A percentile compares a stretch with the other conserved stretches of the same genome.
phyloP scores from a whole-genome alignment of 1,140 invertebrate species.

The Diplogasteroides magnus region DNA sequence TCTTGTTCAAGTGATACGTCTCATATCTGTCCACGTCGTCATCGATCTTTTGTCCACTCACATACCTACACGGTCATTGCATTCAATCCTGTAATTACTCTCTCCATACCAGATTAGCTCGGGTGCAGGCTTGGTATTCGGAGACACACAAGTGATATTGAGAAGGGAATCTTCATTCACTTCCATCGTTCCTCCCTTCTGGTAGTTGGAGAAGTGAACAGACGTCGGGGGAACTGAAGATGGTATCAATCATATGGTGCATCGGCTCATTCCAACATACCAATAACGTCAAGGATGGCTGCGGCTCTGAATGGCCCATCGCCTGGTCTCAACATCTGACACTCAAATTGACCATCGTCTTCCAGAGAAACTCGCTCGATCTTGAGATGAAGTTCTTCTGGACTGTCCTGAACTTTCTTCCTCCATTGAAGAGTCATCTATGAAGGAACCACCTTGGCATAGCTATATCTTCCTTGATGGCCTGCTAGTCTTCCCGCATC shows the following conservation, averaged over 20 bases:
- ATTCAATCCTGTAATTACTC: no score
- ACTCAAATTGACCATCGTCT: constrained; percentile 36
- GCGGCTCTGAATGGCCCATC: constrained; percentile 29
- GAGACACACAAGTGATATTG: constrained; percentile 33
- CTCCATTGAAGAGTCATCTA: neutral
- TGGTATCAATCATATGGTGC: neutral
- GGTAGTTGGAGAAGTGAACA: constrained; percentile 30
- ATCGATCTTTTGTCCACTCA: constrained; percentile 29
- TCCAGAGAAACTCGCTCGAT: constrained; percentile 29
- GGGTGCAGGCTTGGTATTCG: constrained; percentile 30
- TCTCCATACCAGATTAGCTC: constrained; percentile 23
- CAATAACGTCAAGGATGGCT: constrained; percentile 29
- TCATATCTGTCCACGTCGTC: constrained; percentile 14
- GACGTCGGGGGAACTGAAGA: constrained; percentile 27
- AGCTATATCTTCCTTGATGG: constrained; percentile 33
- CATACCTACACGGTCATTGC: constrained; percentile 29
- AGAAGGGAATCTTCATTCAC: constrained; percentile 27
- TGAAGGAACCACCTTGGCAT: constrained; percentile 19
- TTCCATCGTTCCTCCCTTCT: constrained; percentile 21
- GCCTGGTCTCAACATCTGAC: constrained; percentile 34
- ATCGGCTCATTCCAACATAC: constrained; percentile 7
- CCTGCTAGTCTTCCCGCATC: constrained; percentile 29
- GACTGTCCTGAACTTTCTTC: constrained; percentile 21
- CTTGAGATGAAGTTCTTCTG: constrained; percentile 30
- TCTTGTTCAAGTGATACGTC: constrained; percentile 33